These are phyloP conservation scores for Ancistrus triradiatus DNA, from an alignment of 2,113 vertebrate species.

Conservation along the genomic window DNA sequence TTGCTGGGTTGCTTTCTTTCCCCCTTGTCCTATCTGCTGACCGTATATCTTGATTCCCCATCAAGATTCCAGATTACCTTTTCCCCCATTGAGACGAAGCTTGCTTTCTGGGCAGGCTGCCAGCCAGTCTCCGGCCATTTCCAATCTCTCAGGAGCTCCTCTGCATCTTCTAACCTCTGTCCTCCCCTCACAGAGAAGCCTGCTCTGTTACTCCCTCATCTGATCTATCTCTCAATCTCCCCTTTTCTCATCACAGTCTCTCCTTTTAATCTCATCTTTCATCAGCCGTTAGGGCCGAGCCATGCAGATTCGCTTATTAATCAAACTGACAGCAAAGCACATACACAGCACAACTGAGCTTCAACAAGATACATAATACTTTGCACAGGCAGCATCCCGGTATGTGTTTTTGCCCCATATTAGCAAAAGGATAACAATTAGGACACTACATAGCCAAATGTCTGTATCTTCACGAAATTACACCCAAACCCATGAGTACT, in stretches of 20 bases:
- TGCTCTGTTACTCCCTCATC: constrained; percentile 66
- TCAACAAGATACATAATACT: constrained; percentile 24
- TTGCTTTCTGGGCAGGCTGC: constrained; percentile 55
- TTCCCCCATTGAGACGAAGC: constrained; percentile 44
- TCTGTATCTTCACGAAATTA: no score
- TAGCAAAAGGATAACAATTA: no score
- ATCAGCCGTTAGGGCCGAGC: constrained; percentile 58
- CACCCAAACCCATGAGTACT: no score
- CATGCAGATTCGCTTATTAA: constrained; percentile 62
- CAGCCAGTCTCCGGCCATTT: constrained; percentile 60
- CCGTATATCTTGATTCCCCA: constrained; percentile 47
- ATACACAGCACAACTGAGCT: constrained; percentile 1
- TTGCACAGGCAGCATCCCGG: background rate
- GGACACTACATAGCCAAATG: no score
- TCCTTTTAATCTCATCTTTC: constrained; percentile 68
- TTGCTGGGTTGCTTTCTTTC: constrained; percentile 4
- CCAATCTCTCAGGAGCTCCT: constrained; percentile 56
- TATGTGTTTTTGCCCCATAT: background rate
- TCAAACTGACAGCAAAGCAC: constrained; percentile 51
- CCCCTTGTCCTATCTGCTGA: constrained; percentile 2
- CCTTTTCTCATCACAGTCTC: constrained; percentile 53
- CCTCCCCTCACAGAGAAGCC: constrained; percentile 45
- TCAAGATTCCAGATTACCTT: constrained; percentile 50
- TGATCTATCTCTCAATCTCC: constrained; percentile 55
- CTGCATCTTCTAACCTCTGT: constrained; percentile 54